Evolutionary conservation across 2,888 invertebrate species (phyloP).

Genomic region (Cylindroiulus punctatus): DNA sequence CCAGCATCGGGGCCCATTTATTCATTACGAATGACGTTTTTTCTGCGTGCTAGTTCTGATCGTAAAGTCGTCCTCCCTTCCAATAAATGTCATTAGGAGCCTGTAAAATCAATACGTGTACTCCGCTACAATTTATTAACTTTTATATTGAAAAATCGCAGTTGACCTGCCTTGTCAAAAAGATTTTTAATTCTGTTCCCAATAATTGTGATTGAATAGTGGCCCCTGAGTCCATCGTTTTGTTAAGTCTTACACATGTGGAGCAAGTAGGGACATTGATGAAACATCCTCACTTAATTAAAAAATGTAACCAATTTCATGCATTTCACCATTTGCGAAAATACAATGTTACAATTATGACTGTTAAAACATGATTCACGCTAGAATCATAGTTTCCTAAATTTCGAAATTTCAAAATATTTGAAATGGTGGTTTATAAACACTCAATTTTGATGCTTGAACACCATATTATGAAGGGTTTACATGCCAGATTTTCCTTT

Average conservation of each 20-base stretch:
- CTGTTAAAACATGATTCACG: too few species aligned
- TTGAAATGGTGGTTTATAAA: too few species aligned
- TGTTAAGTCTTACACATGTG: background rate
- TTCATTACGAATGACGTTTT: background rate
- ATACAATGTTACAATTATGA: too few species aligned
- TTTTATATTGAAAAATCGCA: constrained; percentile 22
- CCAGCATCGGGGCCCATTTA: background rate
- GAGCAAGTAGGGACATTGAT: background rate
- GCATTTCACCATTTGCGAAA: too few species aligned
- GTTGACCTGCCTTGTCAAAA: background rate
- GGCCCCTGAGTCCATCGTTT: background rate
- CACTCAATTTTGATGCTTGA: background rate
- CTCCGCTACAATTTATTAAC: background rate
- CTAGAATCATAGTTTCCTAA: background rate
- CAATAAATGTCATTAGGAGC: constrained; percentile 8
- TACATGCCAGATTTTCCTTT: background rate
- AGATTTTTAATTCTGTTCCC: background rate
- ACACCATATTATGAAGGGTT: background rate
- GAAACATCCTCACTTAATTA: background rate
- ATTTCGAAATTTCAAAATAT: background rate
- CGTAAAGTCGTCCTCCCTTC: background rate
- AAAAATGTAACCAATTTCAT: background rate
- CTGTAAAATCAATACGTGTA: background rate
- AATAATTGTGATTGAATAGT: background rate
- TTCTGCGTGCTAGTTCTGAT: background rate